Percentiles rank a stretch among this genome's conserved stretches.
phyloP scores from a whole-genome alignment of 2,797 vertebrate species.

The Phaenicophaeus curvirostris region DNA sequence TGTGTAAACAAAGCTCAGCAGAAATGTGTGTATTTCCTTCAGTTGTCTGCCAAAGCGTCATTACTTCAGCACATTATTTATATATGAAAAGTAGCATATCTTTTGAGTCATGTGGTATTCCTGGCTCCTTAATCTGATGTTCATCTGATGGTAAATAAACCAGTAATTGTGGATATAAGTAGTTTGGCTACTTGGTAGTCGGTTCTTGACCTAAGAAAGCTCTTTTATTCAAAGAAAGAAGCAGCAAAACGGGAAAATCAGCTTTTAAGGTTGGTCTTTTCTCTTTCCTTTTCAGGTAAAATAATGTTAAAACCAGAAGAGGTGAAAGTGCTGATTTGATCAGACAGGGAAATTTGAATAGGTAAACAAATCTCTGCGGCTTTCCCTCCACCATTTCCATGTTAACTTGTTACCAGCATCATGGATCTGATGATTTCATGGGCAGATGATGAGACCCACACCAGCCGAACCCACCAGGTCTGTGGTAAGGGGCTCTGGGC shows the following conservation, averaged over 20 bases:
- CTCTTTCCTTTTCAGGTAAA: background rate
- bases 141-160: background rate
- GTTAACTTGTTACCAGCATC: rapidly evolving
- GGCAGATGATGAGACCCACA: background rate
- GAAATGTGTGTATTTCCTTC: background rate
- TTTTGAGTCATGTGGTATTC: background rate
- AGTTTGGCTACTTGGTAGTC: background rate
- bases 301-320: rapidly evolving
- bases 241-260: background rate
- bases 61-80: background rate
- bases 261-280: constrained; percentile 18
- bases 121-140: background rate
- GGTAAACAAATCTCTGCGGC: background rate
- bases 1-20: background rate
- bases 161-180: background rate
- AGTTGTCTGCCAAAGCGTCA: background rate
- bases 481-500: rapidly evolving
- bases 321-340: background rate
- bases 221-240: background rate
- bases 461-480: rapidly evolving
- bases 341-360: background rate
- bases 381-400: rapidly evolving
- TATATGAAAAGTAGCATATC: background rate
- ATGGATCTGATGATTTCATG: rapidly evolving
- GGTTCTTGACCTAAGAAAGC: background rate